Conservation (phyloP, 2,888 invertebrate species). For the Cepaea hortensis region DNA sequence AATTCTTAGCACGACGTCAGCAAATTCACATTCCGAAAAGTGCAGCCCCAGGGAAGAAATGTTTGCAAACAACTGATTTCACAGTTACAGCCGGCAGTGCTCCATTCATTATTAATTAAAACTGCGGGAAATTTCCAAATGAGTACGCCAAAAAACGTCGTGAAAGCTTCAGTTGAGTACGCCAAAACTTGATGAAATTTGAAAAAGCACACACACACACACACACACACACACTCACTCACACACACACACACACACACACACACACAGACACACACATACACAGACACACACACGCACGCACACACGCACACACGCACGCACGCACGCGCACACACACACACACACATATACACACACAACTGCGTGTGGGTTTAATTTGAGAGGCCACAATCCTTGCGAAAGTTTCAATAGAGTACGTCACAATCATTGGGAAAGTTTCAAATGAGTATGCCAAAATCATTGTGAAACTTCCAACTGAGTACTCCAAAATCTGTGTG, state of each 20-base stretch:
- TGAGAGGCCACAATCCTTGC: too few relatives aligned
- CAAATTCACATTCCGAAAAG: too few relatives aligned
- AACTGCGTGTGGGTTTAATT: too few relatives aligned
- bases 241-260: conserved; percentile 21
- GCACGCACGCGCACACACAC: neutral
- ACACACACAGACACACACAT: neutral
- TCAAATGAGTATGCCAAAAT: too few relatives aligned
- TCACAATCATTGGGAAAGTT: too few relatives aligned
- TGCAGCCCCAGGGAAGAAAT: too few relatives aligned
- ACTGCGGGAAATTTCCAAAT: neutral
- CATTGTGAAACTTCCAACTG: too few relatives aligned
- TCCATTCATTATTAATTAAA: neutral
- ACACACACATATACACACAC: neutral
- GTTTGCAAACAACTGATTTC: too few relatives aligned
- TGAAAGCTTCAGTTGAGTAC: neutral
- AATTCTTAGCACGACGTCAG: too few relatives aligned
- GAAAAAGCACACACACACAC: neutral
- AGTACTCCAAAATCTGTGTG: too few relatives aligned
- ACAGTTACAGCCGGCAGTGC: neutral
- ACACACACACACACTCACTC: conserved; percentile 10
- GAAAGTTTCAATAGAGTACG: too few relatives aligned
- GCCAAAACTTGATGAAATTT: neutral
- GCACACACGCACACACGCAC: neutral
- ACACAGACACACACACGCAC: neutral
- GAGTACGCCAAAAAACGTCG: neutral